phyloP scores from a whole-genome alignment of 2,888 invertebrate species.

The Acholoe squamosa region DNA sequence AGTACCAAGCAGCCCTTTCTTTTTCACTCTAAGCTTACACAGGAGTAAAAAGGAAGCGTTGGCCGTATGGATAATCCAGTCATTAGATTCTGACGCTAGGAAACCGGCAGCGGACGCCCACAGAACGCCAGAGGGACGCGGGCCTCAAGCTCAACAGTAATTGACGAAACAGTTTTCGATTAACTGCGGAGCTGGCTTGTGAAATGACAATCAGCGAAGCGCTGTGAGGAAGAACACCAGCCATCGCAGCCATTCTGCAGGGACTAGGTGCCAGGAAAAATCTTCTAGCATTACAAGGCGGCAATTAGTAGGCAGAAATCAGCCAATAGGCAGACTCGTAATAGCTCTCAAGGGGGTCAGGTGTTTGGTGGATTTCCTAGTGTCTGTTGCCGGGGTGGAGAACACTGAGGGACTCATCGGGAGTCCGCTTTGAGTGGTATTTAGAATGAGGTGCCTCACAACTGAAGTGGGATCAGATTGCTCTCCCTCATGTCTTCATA shows the following conservation, averaged over 20 bases:
- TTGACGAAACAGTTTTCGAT: conserved; percentile 50
- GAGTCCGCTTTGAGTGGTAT: neutral
- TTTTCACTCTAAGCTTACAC: neutral
- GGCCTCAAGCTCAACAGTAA: neutral
- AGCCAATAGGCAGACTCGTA: neutral
- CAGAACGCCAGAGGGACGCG: neutral
- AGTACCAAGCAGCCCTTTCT: neutral
- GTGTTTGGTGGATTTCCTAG: neutral
- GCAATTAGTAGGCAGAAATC: neutral
- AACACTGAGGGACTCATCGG: neutral
- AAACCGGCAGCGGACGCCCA: neutral
- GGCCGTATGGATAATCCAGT: conserved; percentile 7
- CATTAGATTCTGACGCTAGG: conserved; percentile 10
- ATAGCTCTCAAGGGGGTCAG: neutral
- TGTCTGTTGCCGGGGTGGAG: neutral
- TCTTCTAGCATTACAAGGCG: conserved; percentile 10
- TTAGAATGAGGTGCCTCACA: neutral
- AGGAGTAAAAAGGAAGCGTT: neutral
- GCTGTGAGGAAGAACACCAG: conserved; percentile 30
- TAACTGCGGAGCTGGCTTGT: conserved; percentile 52
- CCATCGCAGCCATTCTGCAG: neutral
- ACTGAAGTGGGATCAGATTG: too few relatives aligned
- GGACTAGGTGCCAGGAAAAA: neutral
- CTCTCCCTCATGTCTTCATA: too few relatives aligned
- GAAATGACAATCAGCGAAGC: conserved; percentile 49